Evolutionary conservation across 2,888 invertebrate species (phyloP), one percentile per base, ranked within the genome.

Genomic region (Nomada fucata): DNA sequence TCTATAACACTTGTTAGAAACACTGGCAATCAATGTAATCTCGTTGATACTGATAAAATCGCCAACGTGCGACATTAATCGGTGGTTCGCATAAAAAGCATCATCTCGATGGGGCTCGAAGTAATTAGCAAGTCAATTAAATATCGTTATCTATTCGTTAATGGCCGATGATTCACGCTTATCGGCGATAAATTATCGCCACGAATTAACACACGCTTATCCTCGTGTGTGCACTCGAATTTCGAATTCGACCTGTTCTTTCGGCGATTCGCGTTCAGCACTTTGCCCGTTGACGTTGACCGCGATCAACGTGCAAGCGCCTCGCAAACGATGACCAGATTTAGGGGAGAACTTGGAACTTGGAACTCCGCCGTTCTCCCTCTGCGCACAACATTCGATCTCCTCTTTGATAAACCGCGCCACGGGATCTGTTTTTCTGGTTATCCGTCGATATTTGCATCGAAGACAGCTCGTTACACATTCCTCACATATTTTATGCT

Each of bases 401-500:
- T 20, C 1, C 26, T 4, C 7, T 52, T 50, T n/a, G 15, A 60
- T 68, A 55, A 59, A 42, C 15, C 50, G 52, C 59, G 50, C 42
- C 23, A 29, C 73, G 13, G 57, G 55, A 73, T 20, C 11, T 47
- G 36, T 69, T 61, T 53, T 44, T 52, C 61, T 47, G 29, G 44
- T 70, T 61, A 61, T 18, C 26, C 20, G 20, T 13, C 42, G 71
- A 52, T 36, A 59, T 67, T 67, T 50, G 11, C 60, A 64, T 29
- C 44, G 44, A 44, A 50, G 65, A 68, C 70, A 4, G 47, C 36
- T 26, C 55, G 36, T 71, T 78, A 60, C 26, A 52, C 55, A 67
- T 78, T 71, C 67, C 53, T 52, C 26, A 20, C 61, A 71, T 78
- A 79, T 71, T 71, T 79, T 60, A 61, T 55, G 42, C 11, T 2